Percentiles rank a stretch among this genome's conserved stretches.
Evolutionary conservation across 2,888 invertebrate genomes (phyloP).

Genomic region (Atherix ibis): DNA sequence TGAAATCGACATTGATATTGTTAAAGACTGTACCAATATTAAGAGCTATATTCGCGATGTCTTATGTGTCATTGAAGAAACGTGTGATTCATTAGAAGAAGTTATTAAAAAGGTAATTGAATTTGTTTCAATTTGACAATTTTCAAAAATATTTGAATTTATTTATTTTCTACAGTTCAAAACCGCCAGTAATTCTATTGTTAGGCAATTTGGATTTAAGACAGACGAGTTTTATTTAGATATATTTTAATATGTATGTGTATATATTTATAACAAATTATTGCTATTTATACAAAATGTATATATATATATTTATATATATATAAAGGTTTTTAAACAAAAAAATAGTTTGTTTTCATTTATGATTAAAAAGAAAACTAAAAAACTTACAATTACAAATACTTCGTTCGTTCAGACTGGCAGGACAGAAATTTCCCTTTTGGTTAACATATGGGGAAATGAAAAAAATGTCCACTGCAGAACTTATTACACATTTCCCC

Average conservation of each 20-base stretch:
- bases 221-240: slow-evolving; percentile 3
- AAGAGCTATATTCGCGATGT: slow-evolving; percentile 13
- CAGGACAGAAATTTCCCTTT: too few species aligned
- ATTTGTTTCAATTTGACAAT: not conserved
- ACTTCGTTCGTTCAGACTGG: too few species aligned
- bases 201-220: slow-evolving; percentile 5
- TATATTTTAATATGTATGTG: slow-evolving; percentile 5
- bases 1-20: slow-evolving; percentile 14
- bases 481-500: too few species aligned
- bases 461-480: too few species aligned
- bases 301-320: too few species aligned
- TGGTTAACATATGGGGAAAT: too few species aligned
- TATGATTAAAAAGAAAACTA: too few species aligned
- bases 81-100: slow-evolving; percentile 2
- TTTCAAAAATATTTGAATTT: slow-evolving; percentile 1
- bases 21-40: slow-evolving; percentile 14
- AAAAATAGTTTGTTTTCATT: too few species aligned
- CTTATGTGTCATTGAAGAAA: slow-evolving; percentile 9
- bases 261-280: too few species aligned
- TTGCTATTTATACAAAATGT: too few species aligned
- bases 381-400: too few species aligned
- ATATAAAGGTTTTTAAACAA: too few species aligned
- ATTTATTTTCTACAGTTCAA: slow-evolving; percentile 7
- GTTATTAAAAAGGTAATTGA: slow-evolving; percentile 11
- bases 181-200: slow-evolving; percentile 3